A percentile compares a stretch with the other conserved stretches of the same genome.
These are phyloP conservation scores for Metacarcinus magister DNA, from an alignment of 2,888 invertebrate genomes.

Conservation along the genomic window DNA sequence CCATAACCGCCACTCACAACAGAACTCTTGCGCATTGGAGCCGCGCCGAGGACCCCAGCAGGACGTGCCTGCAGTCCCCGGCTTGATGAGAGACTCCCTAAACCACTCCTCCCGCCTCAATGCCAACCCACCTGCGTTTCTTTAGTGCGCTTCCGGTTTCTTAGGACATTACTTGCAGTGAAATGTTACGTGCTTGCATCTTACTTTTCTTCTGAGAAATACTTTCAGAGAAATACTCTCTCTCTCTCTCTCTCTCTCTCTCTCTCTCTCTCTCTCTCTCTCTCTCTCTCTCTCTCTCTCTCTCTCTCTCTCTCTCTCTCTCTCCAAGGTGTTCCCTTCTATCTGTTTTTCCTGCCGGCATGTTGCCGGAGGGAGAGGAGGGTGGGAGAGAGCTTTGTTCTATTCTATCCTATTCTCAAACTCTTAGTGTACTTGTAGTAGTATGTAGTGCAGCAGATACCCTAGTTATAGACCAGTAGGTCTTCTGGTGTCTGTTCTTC, in stretches of 20 bases:
- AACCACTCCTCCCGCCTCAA: not conserved
- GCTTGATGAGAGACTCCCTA: not conserved
- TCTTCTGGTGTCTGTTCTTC: too few relatives aligned
- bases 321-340: not conserved
- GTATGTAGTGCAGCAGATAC: too few relatives aligned
- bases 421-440: too few relatives aligned
- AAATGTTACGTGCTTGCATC: not conserved
- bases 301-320: conserved; percentile 26
- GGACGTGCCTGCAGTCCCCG: not conserved
- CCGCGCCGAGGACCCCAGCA: not conserved
- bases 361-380: too few relatives aligned
- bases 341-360: too few relatives aligned
- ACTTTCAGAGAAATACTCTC: not conserved
- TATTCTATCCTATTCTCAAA: too few relatives aligned
- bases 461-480: too few relatives aligned
- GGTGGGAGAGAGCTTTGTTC: too few relatives aligned
- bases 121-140: not conserved
- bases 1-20: not conserved
- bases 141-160: not conserved
- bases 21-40: not conserved
- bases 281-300: conserved; percentile 4
- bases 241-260: conserved; percentile 2
- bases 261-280: conserved; percentile 2
- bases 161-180: not conserved
- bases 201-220: not conserved